A percentile compares a stretch with the other conserved stretches of the same genome.
phyloP scores from a whole-genome alignment of 1,140 invertebrate species.

The Drosophila orena region DNA sequence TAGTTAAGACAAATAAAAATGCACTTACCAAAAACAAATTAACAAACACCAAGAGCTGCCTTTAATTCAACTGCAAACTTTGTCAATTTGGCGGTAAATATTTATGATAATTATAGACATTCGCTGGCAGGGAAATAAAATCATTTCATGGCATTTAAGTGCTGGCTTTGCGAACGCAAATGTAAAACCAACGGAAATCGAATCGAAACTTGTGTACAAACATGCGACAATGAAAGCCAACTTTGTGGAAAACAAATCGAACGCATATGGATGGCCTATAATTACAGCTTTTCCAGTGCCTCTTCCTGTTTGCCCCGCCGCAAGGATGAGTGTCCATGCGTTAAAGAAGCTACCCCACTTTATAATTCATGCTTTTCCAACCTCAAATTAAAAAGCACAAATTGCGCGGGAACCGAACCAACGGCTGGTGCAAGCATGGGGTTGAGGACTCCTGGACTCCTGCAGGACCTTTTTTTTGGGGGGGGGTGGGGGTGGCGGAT shows the following conservation, averaged over 20 bases:
- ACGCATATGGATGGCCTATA: slow-evolving; percentile 32
- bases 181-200: slow-evolving; percentile 35
- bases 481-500: no score
- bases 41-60: background rate
- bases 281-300: slow-evolving; percentile 31
- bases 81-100: slow-evolving; percentile 59
- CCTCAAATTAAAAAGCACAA: slow-evolving; percentile 63
- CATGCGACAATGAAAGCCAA: slow-evolving; percentile 78
- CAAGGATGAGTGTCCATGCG: slow-evolving; percentile 71
- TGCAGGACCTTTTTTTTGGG: no score
- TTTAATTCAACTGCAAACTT: slow-evolving; percentile 19
- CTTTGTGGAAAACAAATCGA: slow-evolving; percentile 78
- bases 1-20: no score
- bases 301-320: background rate
- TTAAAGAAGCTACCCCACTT: slow-evolving; percentile 62
- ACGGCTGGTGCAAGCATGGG: slow-evolving; percentile 25
- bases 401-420: slow-evolving; percentile 71
- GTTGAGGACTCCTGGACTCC: background rate
- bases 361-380: slow-evolving; percentile 73
- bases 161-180: slow-evolving; percentile 19
- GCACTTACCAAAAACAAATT: no score
- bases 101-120: slow-evolving; percentile 73
- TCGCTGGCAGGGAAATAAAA: slow-evolving; percentile 52
- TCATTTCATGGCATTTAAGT: slow-evolving; percentile 54
- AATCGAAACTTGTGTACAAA: slow-evolving; percentile 72